Conservation (phyloP, 2,888 invertebrate genomes). For the Tenodera sinensis region DNA sequence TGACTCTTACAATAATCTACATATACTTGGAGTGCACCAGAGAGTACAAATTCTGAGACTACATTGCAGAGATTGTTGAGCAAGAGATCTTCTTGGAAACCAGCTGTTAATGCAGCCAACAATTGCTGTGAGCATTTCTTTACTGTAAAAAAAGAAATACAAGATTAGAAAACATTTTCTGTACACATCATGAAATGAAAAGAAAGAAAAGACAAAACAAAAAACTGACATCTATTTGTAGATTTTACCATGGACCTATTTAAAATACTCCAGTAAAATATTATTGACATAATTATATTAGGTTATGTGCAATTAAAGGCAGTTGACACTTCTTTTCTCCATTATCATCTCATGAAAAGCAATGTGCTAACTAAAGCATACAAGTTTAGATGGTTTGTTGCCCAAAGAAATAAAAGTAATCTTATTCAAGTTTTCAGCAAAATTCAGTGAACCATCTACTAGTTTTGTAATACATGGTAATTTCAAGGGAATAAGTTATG, state of each 20-base stretch:
- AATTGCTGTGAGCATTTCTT: constrained; percentile 23
- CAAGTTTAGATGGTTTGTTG: no score
- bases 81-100: constrained; percentile 11
- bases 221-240: no score
- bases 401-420: no score
- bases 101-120: constrained; percentile 4
- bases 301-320: background rate
- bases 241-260: no score
- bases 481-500: no score
- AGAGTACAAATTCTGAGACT: background rate
- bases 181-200: no score
- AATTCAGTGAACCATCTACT: no score
- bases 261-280: no score
- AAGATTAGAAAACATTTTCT: background rate
- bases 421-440: no score
- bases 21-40: constrained; percentile 12
- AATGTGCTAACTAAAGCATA: no score
- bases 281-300: background rate
- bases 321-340: background rate
- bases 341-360: background rate
- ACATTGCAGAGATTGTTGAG: constrained; percentile 4
- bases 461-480: no score
- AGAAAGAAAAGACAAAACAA: no score
- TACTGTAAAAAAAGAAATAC: background rate
- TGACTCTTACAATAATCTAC: constrained; percentile 18